Evolutionary conservation across 2,113 vertebrate genomes (phyloP).

Genomic region (Bothrops jararaca): DNA sequence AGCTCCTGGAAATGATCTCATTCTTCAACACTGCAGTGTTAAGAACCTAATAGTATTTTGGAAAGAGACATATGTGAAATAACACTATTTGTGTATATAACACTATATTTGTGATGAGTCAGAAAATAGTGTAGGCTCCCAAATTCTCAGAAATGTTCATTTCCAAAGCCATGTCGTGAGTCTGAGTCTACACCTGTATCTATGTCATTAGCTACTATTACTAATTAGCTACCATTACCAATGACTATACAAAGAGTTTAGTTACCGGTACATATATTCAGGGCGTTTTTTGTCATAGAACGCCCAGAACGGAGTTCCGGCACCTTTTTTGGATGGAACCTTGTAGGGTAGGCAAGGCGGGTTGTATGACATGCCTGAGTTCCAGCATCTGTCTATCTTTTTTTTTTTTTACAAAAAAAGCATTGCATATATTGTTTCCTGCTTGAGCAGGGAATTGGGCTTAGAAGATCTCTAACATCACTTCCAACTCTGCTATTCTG

Average conservation of each 20-base stretch:
- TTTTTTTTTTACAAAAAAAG: too few relatives aligned
- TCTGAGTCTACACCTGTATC: background rate
- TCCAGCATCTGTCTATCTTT: too few relatives aligned
- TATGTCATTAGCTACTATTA: background rate
- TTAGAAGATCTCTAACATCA: background rate
- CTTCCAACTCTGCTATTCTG: background rate
- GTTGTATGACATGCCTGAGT: too few relatives aligned
- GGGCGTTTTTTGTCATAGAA: too few relatives aligned
- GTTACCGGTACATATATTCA: too few relatives aligned
- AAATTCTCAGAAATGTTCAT: background rate
- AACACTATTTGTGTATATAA: too few relatives aligned
- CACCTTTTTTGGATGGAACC: too few relatives aligned
- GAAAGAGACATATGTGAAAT: background rate
- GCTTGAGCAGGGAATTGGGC: background rate
- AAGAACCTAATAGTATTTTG: background rate
- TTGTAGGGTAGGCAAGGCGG: too few relatives aligned
- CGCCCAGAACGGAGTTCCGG: too few relatives aligned
- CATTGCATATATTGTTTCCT: too few relatives aligned
- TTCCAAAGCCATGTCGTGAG: background rate
- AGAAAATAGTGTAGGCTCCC: background rate
- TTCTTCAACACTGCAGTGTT: background rate
- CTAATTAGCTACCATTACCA: background rate
- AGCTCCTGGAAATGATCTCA: background rate
- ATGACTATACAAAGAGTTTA: background rate
- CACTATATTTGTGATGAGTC: too few relatives aligned